phyloP scores from a whole-genome alignment of 2,113 vertebrate species.

The Erythrolamprus reginae region DNA sequence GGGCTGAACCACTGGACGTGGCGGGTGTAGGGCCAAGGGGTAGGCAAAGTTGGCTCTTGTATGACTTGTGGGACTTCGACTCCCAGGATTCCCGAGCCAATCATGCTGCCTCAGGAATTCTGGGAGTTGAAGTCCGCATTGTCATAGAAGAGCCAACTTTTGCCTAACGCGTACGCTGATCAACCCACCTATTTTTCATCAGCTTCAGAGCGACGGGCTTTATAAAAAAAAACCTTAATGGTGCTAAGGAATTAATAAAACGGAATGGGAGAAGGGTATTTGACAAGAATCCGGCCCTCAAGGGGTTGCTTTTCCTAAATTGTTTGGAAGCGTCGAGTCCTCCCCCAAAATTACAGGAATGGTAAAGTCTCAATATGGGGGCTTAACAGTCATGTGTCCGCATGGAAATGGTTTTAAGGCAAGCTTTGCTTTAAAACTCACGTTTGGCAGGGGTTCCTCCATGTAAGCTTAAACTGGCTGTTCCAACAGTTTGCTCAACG shows the following conservation, averaged over 20 bases:
- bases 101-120: no score
- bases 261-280: not conserved
- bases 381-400: not conserved
- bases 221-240: not conserved
- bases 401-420: not conserved
- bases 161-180: no score
- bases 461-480: not conserved
- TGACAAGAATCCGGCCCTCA: not conserved
- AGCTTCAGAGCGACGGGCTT: not conserved
- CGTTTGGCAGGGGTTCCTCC: not conserved
- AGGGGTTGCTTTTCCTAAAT: not conserved
- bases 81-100: no score
- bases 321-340: not conserved
- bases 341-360: not conserved
- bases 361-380: not conserved
- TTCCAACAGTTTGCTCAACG: no score
- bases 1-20: not conserved
- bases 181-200: not conserved
- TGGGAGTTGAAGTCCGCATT: no score
- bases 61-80: no score
- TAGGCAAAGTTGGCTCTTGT: no score
- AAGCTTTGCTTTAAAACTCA: not conserved
- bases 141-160: no score
- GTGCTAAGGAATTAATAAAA: not conserved
- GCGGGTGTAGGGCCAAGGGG: not conserved